Evolutionary conservation across 2,888 invertebrate species (phyloP).

Genomic region (Isoperla grammatica): DNA sequence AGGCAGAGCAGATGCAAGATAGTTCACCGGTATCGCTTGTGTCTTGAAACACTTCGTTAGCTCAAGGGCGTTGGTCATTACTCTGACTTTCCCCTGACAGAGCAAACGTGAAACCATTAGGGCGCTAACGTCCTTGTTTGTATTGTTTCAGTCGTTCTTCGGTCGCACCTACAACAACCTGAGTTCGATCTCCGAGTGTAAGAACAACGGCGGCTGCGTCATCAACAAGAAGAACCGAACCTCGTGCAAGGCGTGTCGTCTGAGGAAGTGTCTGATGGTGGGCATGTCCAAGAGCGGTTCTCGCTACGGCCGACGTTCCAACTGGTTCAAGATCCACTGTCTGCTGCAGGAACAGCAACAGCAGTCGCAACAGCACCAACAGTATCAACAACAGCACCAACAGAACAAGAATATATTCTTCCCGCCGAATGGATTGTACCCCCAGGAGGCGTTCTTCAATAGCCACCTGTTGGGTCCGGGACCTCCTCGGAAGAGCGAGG

Average conservation of each 20-base stretch:
- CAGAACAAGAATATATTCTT: slow-evolving; percentile 32
- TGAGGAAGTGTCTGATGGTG: slow-evolving; percentile 78
- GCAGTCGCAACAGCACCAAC: slow-evolving; percentile 18
- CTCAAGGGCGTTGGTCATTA: too few species aligned
- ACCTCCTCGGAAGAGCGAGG: slow-evolving; percentile 48
- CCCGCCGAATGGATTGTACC: slow-evolving; percentile 48
- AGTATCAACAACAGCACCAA: slow-evolving; percentile 13
- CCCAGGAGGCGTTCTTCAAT: slow-evolving; percentile 17
- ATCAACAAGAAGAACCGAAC: slow-evolving; percentile 91
- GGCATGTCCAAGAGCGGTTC: slow-evolving; percentile 92
- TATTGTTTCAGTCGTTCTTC: slow-evolving; percentile 80
- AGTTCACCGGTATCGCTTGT: too few species aligned
- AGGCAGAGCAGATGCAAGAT: too few species aligned
- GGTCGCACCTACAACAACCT: slow-evolving; percentile 88
- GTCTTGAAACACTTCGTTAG: too few species aligned
- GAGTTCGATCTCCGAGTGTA: slow-evolving; percentile 83
- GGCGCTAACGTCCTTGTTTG: slow-evolving; percentile 37
- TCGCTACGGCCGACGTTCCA: slow-evolving; percentile 80
- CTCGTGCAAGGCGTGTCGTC: slow-evolving; percentile 83
- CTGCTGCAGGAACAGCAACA: slow-evolving; percentile 69
- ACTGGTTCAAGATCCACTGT: slow-evolving; percentile 93
- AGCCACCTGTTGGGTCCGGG: neutral
- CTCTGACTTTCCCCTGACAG: too few species aligned
- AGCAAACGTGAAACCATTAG: too few species aligned
- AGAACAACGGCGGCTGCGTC: slow-evolving; percentile 84